Evolutionary conservation across 2,113 vertebrate genomes (phyloP).

Genomic region (Zosterops hypoxanthus): DNA sequence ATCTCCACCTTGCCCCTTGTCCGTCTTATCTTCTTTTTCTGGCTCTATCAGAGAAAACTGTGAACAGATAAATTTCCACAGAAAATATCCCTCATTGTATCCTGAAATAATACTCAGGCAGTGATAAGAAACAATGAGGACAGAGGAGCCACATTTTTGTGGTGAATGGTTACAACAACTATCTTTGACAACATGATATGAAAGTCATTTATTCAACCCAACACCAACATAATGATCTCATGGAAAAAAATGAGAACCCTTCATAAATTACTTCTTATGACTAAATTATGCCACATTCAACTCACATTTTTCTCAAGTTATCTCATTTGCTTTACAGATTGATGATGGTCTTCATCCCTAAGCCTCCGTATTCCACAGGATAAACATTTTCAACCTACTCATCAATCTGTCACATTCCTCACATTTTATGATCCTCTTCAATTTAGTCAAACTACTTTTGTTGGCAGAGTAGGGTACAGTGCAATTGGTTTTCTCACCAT

Average conservation of each 20-base stretch:
- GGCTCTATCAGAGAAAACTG: not conserved
- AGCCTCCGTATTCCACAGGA: conserved; percentile 32
- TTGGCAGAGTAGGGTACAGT: conserved; percentile 16
- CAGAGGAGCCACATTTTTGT: conserved; percentile 6
- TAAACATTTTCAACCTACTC: conserved; percentile 52
- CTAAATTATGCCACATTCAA: conserved; percentile 53
- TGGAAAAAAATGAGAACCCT: conserved; percentile 26
- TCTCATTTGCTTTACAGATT: conserved; percentile 52
- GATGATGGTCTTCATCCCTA: conserved; percentile 44
- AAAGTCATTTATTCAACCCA: conserved; percentile 62
- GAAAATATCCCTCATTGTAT: not conserved
- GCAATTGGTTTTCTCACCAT: not conserved
- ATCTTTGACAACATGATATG: conserved; percentile 48
- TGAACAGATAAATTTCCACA: not conserved
- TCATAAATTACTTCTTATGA: conserved; percentile 61
- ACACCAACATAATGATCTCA: conserved; percentile 14
- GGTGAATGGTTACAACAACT: conserved; percentile 51
- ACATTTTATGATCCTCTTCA: conserved; percentile 32
- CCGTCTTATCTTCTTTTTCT: not conserved
- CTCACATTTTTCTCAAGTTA: conserved; percentile 63
- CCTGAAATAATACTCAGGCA: conserved; percentile 5
- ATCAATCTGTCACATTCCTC: conserved; percentile 55
- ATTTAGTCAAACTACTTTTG: conserved; percentile 30
- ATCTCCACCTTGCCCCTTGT: not conserved
- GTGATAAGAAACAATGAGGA: conserved; percentile 14